Evolutionary conservation across 1,140 invertebrate species (phyloP), one percentile per base, ranked within the genome.

Genomic region (Gonioctena quinquepunctata): DNA sequence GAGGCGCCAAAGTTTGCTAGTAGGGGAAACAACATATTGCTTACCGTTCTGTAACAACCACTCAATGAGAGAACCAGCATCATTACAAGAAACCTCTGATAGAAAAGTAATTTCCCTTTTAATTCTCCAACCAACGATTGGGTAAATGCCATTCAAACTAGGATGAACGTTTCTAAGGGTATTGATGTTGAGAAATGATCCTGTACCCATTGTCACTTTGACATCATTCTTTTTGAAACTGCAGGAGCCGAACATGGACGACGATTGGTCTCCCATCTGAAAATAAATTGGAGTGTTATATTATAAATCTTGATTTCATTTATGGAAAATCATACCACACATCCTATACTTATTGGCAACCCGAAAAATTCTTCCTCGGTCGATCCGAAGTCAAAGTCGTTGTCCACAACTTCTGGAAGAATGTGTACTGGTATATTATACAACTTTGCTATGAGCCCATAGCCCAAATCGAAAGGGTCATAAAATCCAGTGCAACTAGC

Each of bases 171-270:
- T 82, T 4, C 72, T 74, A 1, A 93, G 94, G 1, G 95, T 97
- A 78, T 97, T 95, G 6, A 97, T 87, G 80, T 98, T 90, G 1
- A 99, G 82, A 82, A 99, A 99, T 1, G 93, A 94, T 0, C 97
- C 96, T 0, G 96, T 99, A 0, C 97, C 97, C 85, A 99, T 88
- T 0, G 97, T 98, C 16, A 97, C 84, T 81, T 98, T 99, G 0
- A 97, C 86, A 80, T 96, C 92, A 13, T 95, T 94, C 2, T 86
- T 83, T 0, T 89, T 81, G 80, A 94, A 96, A 79, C 94, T 96
- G 70, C 93, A 92, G 0, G 93, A 93, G 13, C 96, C 97, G 88
- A 96, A 97, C 84, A 97, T 90, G 1, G 97, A 94, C 0, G 95
- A 93, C 50, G 95, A 88, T 83, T 94, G 92, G 82, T 94, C 92